Conservation (phyloP, 2,888 invertebrate species). For the Xestobium rufovillosum region DNA sequence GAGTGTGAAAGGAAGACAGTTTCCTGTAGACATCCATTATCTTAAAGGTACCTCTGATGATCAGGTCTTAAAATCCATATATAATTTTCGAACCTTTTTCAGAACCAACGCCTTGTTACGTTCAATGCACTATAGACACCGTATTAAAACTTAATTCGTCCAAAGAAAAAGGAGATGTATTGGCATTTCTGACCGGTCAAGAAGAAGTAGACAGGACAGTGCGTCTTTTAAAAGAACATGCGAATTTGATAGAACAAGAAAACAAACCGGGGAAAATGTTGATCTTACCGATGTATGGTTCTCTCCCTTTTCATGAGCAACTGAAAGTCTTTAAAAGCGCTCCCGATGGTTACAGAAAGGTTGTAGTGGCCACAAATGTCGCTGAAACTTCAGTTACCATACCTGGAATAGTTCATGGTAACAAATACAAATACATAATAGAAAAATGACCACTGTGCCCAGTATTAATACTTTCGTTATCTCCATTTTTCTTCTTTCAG, state of each 20-base stretch:
- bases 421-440: too few relatives aligned
- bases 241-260: slow-evolving; percentile 47
- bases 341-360: slow-evolving; percentile 69
- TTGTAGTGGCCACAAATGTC: slow-evolving; percentile 91
- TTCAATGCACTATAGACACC: slow-evolving; percentile 80
- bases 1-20: slow-evolving; percentile 80
- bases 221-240: slow-evolving; percentile 56
- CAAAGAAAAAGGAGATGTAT: slow-evolving; percentile 76
- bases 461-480: not conserved
- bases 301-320: slow-evolving; percentile 72
- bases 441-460: too few relatives aligned
- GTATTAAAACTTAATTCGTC: slow-evolving; percentile 81
- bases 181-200: slow-evolving; percentile 89
- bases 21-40: slow-evolving; percentile 83
- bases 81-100: slow-evolving; percentile 28
- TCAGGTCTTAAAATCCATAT: not conserved
- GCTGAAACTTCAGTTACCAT: slow-evolving; percentile 97
- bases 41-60: slow-evolving; percentile 64
- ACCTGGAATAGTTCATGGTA: slow-evolving; percentile 84
- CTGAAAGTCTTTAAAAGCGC: slow-evolving; percentile 72
- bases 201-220: slow-evolving; percentile 85
- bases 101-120: slow-evolving; percentile 86
- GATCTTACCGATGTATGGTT: slow-evolving; percentile 88
- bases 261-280: slow-evolving; percentile 50
- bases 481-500: too few relatives aligned